Conservation (phyloP, 2,113 vertebrate genomes). For the Athene cunicularia region DNA sequence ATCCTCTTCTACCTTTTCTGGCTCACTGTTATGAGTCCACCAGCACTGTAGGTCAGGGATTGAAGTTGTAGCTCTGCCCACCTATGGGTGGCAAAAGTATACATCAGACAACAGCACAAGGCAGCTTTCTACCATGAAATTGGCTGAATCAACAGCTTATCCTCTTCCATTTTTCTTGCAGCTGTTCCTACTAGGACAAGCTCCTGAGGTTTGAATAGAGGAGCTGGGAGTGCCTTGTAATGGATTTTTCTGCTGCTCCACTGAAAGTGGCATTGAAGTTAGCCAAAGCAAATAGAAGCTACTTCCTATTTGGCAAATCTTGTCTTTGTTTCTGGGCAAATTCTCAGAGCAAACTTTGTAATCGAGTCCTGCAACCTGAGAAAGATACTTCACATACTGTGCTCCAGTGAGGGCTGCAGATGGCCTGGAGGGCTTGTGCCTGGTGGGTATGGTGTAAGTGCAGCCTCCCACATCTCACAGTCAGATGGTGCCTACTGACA, state of each 20-base stretch:
- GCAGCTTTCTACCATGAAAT: not conserved
- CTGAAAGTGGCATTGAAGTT: not conserved
- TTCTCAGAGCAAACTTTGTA: not conserved
- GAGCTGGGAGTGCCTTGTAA: not conserved
- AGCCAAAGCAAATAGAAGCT: not conserved
- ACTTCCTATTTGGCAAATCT: not conserved
- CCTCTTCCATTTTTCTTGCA: not conserved
- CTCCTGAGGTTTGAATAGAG: not conserved
- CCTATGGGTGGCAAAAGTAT: constrained; percentile 11
- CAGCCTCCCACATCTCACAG: not conserved
- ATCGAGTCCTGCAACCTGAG: not conserved
- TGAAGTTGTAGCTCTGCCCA: not conserved
- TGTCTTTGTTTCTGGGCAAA: not conserved
- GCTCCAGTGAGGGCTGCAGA: not conserved
- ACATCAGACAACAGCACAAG: not conserved
- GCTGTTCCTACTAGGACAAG: not conserved
- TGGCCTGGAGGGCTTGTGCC: not conserved
- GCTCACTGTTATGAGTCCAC: constrained; percentile 16
- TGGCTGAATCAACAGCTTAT: not conserved
- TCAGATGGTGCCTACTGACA: not conserved
- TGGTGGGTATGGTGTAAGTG: not conserved
- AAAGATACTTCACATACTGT: not conserved
- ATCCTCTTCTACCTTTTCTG: constrained; percentile 44
- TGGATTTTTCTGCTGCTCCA: not conserved
- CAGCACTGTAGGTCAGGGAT: constrained; percentile 35